Base-by-base conservation (phyloP, 2,113 vertebrate genomes). In the Gila orcuttii region DNA sequence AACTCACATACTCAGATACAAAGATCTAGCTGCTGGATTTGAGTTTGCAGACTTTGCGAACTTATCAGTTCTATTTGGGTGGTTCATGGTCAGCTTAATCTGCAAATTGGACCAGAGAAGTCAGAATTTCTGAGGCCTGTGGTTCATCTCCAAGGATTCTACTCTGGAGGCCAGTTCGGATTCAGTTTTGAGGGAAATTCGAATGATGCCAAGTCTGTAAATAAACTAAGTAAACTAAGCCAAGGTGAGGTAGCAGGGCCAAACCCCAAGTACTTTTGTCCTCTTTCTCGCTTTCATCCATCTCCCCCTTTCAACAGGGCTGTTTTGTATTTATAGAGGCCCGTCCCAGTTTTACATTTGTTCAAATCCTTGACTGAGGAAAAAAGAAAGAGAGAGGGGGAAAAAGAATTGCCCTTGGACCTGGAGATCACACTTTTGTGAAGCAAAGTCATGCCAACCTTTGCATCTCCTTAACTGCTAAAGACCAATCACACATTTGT, bases 271-370 rank as follows among this genome's bases (percentile, higher is more conserved):
- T 47, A 85, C 66, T 78, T 47, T 57, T 36, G 12, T 47, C 64
- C 25, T 82, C 19, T 25, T 28, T 33, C 23, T 47, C 2, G 50
- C 59, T 52, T 62, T 84, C 10, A 73, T 45, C 28, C 39, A 74
- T n/a, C 66, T 57, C 33, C 19, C 31, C 15, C 33, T 57, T 33
- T 55, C 59, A 88, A 85, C 74, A 10, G 11, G 60, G 3, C n/a
- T 47, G n/a, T 13, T 74, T 77, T 75, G 68, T 85, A 88, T 90
- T 87, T 88, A 79, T 87, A 88, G 82, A 79, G 50, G 15, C 31
- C 25, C 47, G 89, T 79, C 89, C 89, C 64, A 89, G 81, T 82
- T 89, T 83, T 75, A 50, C 36, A 64, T 59, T 85, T 31, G 19
- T 77, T 77, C n/a, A 45, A 64, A 64, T 15, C 12, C 10, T 21